Evolutionary conservation across 53 echinoderm and acorn worm species (phyloP).

Genomic region (Holothuria leucospilota): DNA sequence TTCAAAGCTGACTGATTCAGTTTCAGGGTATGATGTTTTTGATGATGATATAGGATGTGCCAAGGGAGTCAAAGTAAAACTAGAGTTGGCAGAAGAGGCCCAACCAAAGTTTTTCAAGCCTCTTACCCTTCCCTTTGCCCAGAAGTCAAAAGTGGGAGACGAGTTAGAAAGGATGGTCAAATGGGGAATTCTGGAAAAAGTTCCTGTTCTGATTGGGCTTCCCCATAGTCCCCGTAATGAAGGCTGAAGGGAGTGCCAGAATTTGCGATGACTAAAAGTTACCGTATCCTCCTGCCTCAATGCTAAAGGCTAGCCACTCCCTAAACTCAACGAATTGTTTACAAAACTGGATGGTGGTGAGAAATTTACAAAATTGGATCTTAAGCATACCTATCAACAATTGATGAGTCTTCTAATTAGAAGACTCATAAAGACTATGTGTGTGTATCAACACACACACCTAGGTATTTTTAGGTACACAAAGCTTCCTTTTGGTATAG

Average conservation of each 20-base stretch:
- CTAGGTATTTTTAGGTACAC: slow-evolving; percentile 57
- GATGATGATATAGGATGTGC: slow-evolving; percentile 37
- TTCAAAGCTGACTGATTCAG: not conserved
- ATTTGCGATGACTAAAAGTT: no score
- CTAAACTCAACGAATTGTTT: slow-evolving; percentile 22
- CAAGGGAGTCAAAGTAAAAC: slow-evolving; percentile 35
- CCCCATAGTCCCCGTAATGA: slow-evolving; percentile 61
- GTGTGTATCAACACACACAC: slow-evolving; percentile 58
- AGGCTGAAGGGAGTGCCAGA: slow-evolving; percentile 46
- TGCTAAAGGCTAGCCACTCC: slow-evolving; percentile 2
- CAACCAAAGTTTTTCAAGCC: no score
- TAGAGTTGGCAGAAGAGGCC: no score
- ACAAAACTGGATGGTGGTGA: no score
- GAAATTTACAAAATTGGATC: no score
- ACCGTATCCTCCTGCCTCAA: not conserved
- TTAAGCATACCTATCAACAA: slow-evolving; percentile 42
- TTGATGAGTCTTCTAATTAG: slow-evolving; percentile 32
- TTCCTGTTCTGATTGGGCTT: slow-evolving; percentile 61
- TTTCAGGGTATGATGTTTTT: slow-evolving; percentile 28
- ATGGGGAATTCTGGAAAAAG: slow-evolving; percentile 50
- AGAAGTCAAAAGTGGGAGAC: slow-evolving; percentile 36
- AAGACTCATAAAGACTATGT: no score
- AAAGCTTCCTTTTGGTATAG: slow-evolving; percentile 44
- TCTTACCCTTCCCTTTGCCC: slow-evolving; percentile 48
- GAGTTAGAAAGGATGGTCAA: slow-evolving; percentile 57